Evolutionary conservation across 2,888 invertebrate species (phyloP).

Genomic region (Lochmaea crataegi): DNA sequence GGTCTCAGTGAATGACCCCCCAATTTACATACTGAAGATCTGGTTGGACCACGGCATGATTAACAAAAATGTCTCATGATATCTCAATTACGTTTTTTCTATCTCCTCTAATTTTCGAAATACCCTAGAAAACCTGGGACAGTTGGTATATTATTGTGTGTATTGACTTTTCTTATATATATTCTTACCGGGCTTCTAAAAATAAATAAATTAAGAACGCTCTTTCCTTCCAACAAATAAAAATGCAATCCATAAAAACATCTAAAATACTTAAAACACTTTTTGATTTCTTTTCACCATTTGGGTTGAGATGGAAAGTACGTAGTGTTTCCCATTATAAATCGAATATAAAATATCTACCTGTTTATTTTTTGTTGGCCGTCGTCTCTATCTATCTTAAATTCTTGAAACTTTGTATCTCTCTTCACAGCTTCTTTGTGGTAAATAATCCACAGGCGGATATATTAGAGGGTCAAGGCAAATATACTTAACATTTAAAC

Average conservation of each 20-base stretch:
- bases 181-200: background rate
- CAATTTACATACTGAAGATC: too few relatives aligned
- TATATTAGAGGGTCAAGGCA: conserved; percentile 9
- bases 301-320: conserved; percentile 25
- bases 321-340: conserved; percentile 52
- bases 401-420: conserved; percentile 40
- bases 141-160: background rate
- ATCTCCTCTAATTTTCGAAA: too few relatives aligned
- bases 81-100: too few relatives aligned
- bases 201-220: conserved; percentile 6
- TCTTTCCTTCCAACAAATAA: background rate
- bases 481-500: conserved; percentile 5
- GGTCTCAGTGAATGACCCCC: too few relatives aligned
- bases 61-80: too few relatives aligned
- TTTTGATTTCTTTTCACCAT: conserved; percentile 30
- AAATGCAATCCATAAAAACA: conserved; percentile 19
- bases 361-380: conserved; percentile 57
- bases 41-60: too few relatives aligned
- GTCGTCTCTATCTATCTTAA: conserved; percentile 41
- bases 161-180: too few relatives aligned
- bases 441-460: conserved; percentile 51
- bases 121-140: background rate
- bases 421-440: conserved; percentile 50
- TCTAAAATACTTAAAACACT: conserved; percentile 21
- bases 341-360: conserved; percentile 57